Base-by-base conservation (phyloP, 2,113 vertebrate genomes). In the Mus musculus region DNA sequence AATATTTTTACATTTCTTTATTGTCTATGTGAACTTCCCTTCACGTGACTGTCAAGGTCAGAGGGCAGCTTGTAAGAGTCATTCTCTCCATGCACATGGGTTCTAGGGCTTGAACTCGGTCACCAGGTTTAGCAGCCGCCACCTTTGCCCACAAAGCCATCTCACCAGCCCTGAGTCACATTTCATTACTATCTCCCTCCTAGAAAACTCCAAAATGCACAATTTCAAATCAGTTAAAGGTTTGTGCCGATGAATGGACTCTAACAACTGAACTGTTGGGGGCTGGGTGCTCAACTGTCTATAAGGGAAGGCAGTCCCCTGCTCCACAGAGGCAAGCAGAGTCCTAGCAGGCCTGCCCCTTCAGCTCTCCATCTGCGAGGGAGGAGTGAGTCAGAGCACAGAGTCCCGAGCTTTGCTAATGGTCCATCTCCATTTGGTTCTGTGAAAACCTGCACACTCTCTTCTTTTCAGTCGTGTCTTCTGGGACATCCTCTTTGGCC, bases 371-470 rank as follows among this genome's bases (percentile, higher is more conserved):
- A 33, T n/a, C 52, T 12, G 0, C 13, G 46, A n/a, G 26, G 33
- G 67, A 67, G 33, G 33, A 26, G 1, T 49, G 11, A 16, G 7
- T 26, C 33, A 8, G 26, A 42, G 5, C 0, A 49, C 10, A 9
- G 20, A 49, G 36, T 16, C 26, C 90, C 89, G 3, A 20, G 42
- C 42, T 33, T 30, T 1, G 20, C n/a, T 46, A 72, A 19, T 3
- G 42, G 80, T 39, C 39, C 22, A 9, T 20, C 63, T 80, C 46
- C 42, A 22, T n/a, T n/a, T 30, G 22, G 22, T 61, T 71, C 61
- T 80, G 73, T 88, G 72, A 90, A 14, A 90, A 59, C 63, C 63
- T 71, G 22, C 12, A 12, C 4, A 36, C 6, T 71, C 69, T 71
- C 17, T 56, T 61, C 56, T 75, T 36, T 61, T 4, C 65, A 8